Base-by-base conservation (phyloP, 2,797 vertebrate species). In the Hypotaenidia philippensis region DNA sequence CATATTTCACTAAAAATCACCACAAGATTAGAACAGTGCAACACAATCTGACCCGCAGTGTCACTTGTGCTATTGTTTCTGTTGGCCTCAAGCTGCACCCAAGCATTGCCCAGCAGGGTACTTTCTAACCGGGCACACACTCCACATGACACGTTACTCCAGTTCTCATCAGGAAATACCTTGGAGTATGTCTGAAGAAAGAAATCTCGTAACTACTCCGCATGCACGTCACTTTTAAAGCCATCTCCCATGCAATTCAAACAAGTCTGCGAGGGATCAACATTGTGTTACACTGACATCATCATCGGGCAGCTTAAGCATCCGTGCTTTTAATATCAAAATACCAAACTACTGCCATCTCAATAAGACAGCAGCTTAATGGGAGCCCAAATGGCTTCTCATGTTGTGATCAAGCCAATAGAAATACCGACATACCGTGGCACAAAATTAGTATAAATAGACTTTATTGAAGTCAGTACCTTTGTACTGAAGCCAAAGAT, bases 381-480 rank as follows among this genome's bases (percentile, higher is more conserved):
- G 13, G 56, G 77, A 90, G 55, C 76, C 74, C 75, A 83, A 91
- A 87, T 25, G 76, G 29, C 53, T 92, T 83, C 79, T 96, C 60
- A 29, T 27, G 38, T 89, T 84, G 80, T 34, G 69, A 41, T 75
- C 90, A 79, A 87, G 97, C 64, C 87, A 89, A 94, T 3, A 97
- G 97, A 98, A 96, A 97, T 96, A 97, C 84, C 68, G 95, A 98
- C 94, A 95, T 97, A 95, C 89, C 93, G 91, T 94, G 97, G 96
- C 97, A 94, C 96, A 71, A 95, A 93, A 95, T 96, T 98, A 98
- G 97, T 98, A 98, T 98, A 98, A 98, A 98, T 98, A 98, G 97
- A 98, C 97, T 98, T 98, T 98, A 99, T 98, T 98, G 98, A 98
- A 98, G 98, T 99, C 98, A 99, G 98, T 98, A 98, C 97, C 98